Evolutionary conservation across 1,140 invertebrate species (phyloP), one percentile per base, ranked within the genome.

Genomic region (Orius laevigatus): DNA sequence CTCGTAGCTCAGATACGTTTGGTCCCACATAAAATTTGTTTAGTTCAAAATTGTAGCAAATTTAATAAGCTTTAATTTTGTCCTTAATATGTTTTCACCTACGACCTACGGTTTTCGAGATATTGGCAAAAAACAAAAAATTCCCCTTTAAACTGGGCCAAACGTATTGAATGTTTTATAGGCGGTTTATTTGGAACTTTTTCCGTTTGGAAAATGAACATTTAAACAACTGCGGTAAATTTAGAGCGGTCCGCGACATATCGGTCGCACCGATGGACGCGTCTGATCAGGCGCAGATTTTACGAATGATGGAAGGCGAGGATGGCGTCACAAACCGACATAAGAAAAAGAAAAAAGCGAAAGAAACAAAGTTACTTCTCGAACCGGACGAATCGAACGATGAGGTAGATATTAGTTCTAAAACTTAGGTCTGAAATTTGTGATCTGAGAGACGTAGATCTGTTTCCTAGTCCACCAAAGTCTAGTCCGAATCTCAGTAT

Each of bases 171-270:
- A 4, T 53, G 53, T 48, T 41, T 60, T 53, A 34, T 57, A 92
- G 91, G 58, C 73, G 94, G 49, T 99, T 99, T 69, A 79, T 99
- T 33, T 99, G 96, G 96, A 99, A 99, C 66, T 99, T 94, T 64
- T 98, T 98, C 70, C 93, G 96, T 1, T 64, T 99, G 53, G 96
- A 99, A 69, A 99, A 99, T 68, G 96, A 99, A 61, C 96, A 99
- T 74, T 70, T 99, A 5, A 99, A 99, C 68, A 99, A 99, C 69
- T 98, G 94, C 70, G 95, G 95, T 67, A 92, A 98, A 70, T 99
- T 99, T 70, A 72, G 95, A 61, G 95, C 95, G 3, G 95, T 98
- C 0, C 67, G 96, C 15, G 95, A 99, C 64, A 99, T 99, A 51
- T 96, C 90, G 0, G 91, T 99, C 16, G 92, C 91, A 8, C 95